Percentiles rank a stretch among this genome's conserved stretches.
phyloP scores from a whole-genome alignment of 2,113 vertebrate genomes.

The Sphaerodactylus townsendi region DNA sequence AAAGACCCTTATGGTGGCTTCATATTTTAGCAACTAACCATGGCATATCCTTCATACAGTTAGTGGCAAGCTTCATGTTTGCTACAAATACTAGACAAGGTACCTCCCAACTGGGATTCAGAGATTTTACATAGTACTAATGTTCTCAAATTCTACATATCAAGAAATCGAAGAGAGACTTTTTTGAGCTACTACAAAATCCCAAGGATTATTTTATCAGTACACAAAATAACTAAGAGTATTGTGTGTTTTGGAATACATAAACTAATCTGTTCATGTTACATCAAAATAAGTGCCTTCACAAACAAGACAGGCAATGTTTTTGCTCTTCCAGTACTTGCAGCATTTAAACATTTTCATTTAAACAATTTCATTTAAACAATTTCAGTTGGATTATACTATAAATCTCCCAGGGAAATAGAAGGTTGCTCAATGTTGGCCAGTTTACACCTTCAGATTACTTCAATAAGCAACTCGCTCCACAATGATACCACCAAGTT shows the following conservation, averaged over 20 bases:
- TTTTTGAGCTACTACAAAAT: not conserved
- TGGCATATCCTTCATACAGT: too few relatives aligned
- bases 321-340: not conserved
- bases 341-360: not conserved
- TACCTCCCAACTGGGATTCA: not conserved
- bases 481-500: slow-evolving; percentile 85
- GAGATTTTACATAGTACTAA: not conserved
- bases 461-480: slow-evolving; percentile 85
- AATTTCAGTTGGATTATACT: not conserved
- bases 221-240: not conserved
- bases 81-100: not conserved
- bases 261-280: not conserved
- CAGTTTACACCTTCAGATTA: slow-evolving; percentile 57
- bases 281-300: not conserved
- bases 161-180: not conserved
- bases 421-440: too few relatives aligned
- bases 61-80: not conserved
- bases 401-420: not conserved
- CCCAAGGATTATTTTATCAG: too few relatives aligned
- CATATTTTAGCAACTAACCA: too few relatives aligned
- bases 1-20: too few relatives aligned
- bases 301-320: not conserved
- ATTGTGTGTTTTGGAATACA: not conserved
- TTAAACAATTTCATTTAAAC: not conserved
- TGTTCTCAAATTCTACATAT: not conserved